A percentile compares a stretch with the other conserved stretches of the same genome.
phyloP scores from a whole-genome alignment of 1,140 invertebrate genomes.

The Armadillidium nasatum region DNA sequence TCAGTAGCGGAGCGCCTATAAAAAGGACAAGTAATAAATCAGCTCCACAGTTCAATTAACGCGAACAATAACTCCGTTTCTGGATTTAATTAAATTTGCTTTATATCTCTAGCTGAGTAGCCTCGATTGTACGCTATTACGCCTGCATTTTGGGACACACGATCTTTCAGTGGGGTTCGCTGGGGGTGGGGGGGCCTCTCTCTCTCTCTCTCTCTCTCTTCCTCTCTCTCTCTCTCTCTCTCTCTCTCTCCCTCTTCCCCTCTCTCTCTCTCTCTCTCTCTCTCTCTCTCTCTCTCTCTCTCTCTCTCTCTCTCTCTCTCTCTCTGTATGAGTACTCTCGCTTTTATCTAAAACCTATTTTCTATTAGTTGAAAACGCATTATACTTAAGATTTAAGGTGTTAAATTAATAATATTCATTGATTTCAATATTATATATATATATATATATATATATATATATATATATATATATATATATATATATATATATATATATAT shows the following conservation, averaged over 20 bases:
- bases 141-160: background rate
- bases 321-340: too few relatives aligned
- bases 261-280: background rate
- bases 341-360: too few relatives aligned
- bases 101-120: constrained; percentile 23
- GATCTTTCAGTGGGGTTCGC: background rate
- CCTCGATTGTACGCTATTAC: background rate
- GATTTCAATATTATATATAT: too few relatives aligned
- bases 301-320: too few relatives aligned
- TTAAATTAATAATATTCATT: too few relatives aligned
- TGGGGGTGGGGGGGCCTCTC: background rate
- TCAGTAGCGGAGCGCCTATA: background rate
- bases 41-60: constrained; percentile 26
- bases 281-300: too few relatives aligned
- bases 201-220: background rate
- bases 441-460: too few relatives aligned
- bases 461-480: too few relatives aligned
- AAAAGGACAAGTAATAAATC: constrained; percentile 20
- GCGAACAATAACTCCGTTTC: constrained; percentile 27
- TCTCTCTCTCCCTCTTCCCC: background rate
- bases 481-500: too few relatives aligned
- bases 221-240: constrained; percentile 6
- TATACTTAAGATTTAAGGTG: too few relatives aligned
- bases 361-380: too few relatives aligned
- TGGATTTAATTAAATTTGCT: constrained; percentile 30